Conservation (phyloP, 2,888 invertebrate species). For the Zygaena filipendulae region DNA sequence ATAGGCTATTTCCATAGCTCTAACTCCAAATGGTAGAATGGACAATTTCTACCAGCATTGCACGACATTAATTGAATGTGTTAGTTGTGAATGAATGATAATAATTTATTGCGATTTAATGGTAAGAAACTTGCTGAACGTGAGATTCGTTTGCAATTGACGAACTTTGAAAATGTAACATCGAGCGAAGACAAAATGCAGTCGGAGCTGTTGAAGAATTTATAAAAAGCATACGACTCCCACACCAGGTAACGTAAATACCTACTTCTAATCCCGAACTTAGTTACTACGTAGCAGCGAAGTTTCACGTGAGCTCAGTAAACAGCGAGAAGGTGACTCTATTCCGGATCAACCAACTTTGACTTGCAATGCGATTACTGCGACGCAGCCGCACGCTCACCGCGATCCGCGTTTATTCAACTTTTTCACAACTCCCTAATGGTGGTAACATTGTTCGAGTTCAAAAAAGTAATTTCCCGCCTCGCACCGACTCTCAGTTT, state of each 20-base stretch:
- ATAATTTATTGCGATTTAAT: too few species aligned
- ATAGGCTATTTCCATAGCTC: too few species aligned
- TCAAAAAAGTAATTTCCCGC: slow-evolving; percentile 61
- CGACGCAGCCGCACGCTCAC: slow-evolving; percentile 29
- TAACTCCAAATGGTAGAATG: too few species aligned
- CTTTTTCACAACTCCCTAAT: slow-evolving; percentile 51
- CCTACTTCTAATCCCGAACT: slow-evolving; percentile 52
- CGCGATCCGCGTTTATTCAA: slow-evolving; percentile 41
- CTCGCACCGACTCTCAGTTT: slow-evolving; percentile 44
- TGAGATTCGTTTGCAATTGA: too few species aligned
- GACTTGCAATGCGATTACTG: slow-evolving; percentile 38
- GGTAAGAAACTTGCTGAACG: too few species aligned
- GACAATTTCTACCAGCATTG: too few species aligned
- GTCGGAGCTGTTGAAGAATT: too few species aligned
- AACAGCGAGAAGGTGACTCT: slow-evolving; percentile 30
- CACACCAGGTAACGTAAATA: too few species aligned
- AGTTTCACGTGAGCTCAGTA: slow-evolving; percentile 36
- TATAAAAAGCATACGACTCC: slow-evolving; percentile 60
- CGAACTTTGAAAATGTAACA: too few species aligned
- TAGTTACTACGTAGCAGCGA: slow-evolving; percentile 28
- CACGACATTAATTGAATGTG: too few species aligned
- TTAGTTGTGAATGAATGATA: too few species aligned
- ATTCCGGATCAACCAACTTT: slow-evolving; percentile 29
- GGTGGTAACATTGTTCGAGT: slow-evolving; percentile 52
- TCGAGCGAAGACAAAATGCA: too few species aligned